Base-by-base conservation (phyloP, 1,140 invertebrate species). In the Trachymyrmex septentrionalis region DNA sequence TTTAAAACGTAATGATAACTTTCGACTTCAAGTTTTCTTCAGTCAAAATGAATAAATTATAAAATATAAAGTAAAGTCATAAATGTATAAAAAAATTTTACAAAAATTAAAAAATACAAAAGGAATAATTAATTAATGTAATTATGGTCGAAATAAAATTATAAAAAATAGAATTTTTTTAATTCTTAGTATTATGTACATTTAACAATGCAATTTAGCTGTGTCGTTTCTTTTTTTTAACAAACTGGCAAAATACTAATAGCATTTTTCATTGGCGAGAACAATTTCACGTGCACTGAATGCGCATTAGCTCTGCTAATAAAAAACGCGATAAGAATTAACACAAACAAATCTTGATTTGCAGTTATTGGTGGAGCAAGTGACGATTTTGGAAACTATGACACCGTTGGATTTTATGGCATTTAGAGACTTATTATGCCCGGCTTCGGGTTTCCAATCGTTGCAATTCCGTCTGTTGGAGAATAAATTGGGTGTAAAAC, bases 311-410 rank as follows among this genome's bases (percentile, higher is more conserved):
- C 30, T 30, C 30, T 34, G 30, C 30, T 34, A 34, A 34, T 34
- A 34, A 34, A 34, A 34, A 34, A 34, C 30, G 6, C 0, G 30
- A 34, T 34, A 34, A 34, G 30, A 34, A 34, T 55, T 34, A 55
- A 34, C 2, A 44, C 14, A 67, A n/a, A 57, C n/a, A 1, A 72
- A 55, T 34, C 64, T 27, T 71, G 10, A 73, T 84, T 94, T 94
- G 10, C 38, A 99, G 98, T 95, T 99, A 0, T 95, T 99, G 30
- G 98, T 99, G 27, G 99, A 99, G 93, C 99, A 99, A 96, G 98
- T 99, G 10, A 97, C 98, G 92, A 99, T 99, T 91, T 94, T 99
- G 76, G 99, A 99, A 95, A 99, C 99, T 0, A 99, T 99, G 99
- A 99, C 98, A 0, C 99, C 99, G 0, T 94, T 99, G 69, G 99